Evolutionary conservation across 2,888 invertebrate species (phyloP), one percentile per base, ranked within the genome.

Genomic region (Melanostoma mellinum): DNA sequence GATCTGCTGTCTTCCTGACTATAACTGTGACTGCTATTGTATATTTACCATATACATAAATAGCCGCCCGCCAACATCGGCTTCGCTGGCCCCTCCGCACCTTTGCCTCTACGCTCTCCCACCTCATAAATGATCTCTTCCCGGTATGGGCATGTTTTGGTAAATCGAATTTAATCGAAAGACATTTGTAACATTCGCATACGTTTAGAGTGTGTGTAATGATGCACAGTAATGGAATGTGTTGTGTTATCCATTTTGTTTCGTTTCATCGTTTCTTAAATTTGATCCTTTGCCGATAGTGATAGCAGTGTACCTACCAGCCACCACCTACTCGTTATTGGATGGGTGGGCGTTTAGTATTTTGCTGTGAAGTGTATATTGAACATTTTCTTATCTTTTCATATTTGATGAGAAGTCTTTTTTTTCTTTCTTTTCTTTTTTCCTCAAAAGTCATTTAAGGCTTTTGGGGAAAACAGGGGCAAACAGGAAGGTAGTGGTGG

Each of bases 121-220:
- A 67, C 33, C 53, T 67, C n/a, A 42, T 32, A 67, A 20, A 38
- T 33, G 40, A 67, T 40, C 40, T 44, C 52, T 50, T 61, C 20
- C n/a, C 36, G 36, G 40, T 53, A 74, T 50, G 69, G 71, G 79
- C 79, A 84, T 65, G 79, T 84, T 84, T 79, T 75, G 20, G 69
- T 84, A 84, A 84, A 84, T 84, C 84, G 84, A 84, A 84, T 84
- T 84, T 79, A 84, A 84, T 84, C 84, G 84, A 84, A 78, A 79
- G 74, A 79, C 84, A 84, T 84, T 84, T 79, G 84, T 84, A 82
- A 78, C 82, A 77, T 82, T 82, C 82, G 82, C 82, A 82, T 82
- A 84, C 84, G 79, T 79, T 79, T 74, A 84, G 73, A 74, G 74
- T 71, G 84, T 84, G 84, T 79, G 79, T 84, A 84, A 84, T 84